Base-by-base conservation (phyloP, 2,113 vertebrate species). In the Xiphophorus hellerii region DNA sequence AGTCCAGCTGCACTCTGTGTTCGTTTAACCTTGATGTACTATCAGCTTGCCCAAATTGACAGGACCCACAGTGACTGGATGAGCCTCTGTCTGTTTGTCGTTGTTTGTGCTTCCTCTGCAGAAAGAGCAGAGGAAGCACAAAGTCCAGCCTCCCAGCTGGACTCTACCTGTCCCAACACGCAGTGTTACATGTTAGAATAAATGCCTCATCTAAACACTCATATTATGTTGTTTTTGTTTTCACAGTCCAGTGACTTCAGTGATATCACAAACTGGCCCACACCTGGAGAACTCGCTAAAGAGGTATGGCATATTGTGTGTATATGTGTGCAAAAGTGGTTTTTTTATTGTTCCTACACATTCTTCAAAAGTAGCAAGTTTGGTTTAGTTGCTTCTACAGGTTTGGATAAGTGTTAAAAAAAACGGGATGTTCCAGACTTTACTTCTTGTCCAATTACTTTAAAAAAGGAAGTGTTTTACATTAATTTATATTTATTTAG, bases 181-280 rank as follows among this genome's bases (percentile, higher is more conserved):
- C 37, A 0, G 0, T 3, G 25, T 35, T 51, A 1, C 39, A 76
- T 20, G 37, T 9, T 17, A 5, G 28, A 71, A 69, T 13, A 20
- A 68, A 11, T 42, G 6, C 11, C 17, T 37, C 39, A 4, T 66
- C 17, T 65, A 1, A 67, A 6, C 22, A 6, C 0, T 62, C 12
- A 39, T 31, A 48, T 44, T 48, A 2, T 28, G 20, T 74, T 60
- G 20, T 3, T 28, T 10, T 63, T 39, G 39, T 42, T 63, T 31
- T 63, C 8, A 62, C 93, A 99, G 98, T 94, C 95, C 0, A 91
- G 95, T 84, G 96, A 98, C 87, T 97, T 98, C 90, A 96, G 93
- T 31, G 97, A 99, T 83, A 96, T 98, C 77, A 94, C 96, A 71
- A 97, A 96, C 86, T 99, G 98, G 98, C 97, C 98, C 28, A 99